A percentile compares a stretch with the other conserved stretches of the same genome.
Evolutionary conservation across 2,888 invertebrate species (phyloP).

Genomic region (Itoplectis maculator): DNA sequence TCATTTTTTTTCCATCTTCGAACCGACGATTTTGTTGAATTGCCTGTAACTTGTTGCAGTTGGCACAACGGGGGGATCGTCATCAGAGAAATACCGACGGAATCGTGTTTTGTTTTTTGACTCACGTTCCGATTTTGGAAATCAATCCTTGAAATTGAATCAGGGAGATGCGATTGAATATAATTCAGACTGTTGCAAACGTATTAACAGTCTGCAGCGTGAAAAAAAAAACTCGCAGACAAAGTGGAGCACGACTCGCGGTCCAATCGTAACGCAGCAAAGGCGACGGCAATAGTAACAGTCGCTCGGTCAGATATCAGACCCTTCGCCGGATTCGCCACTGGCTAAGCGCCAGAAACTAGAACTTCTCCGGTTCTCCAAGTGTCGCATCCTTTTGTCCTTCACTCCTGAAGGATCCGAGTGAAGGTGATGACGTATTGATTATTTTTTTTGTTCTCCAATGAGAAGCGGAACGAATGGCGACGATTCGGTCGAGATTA

Average conservation of each 20-base stretch:
- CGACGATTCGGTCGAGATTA: background rate
- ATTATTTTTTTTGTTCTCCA: background rate
- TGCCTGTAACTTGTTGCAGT: background rate
- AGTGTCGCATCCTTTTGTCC: conserved; percentile 32
- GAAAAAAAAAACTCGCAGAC: conserved; percentile 24
- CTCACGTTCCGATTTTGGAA: background rate
- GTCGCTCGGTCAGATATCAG: conserved; percentile 37
- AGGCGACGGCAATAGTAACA: conserved; percentile 22
- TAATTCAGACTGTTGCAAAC: too few species aligned
- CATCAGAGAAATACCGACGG: background rate
- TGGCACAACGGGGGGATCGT: background rate
- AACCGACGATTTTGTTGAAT: background rate
- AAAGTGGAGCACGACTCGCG: conserved; percentile 9
- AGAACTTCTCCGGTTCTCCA: conserved; percentile 59
- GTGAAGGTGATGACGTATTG: background rate
- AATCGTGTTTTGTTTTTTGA: background rate
- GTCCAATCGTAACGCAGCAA: conserved; percentile 50
- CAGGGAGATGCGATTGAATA: too few species aligned
- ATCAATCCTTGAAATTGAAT: too few species aligned
- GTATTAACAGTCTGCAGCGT: conserved; percentile 25
- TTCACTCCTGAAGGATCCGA: conserved; percentile 1
- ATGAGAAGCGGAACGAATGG: conserved; percentile 17
- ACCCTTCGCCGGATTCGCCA: conserved; percentile 44
- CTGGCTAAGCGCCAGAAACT: conserved; percentile 61
- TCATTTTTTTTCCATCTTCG: background rate